Conservation (phyloP, 1,140 invertebrate genomes). For the Macrotrachela quadricornifera region DNA sequence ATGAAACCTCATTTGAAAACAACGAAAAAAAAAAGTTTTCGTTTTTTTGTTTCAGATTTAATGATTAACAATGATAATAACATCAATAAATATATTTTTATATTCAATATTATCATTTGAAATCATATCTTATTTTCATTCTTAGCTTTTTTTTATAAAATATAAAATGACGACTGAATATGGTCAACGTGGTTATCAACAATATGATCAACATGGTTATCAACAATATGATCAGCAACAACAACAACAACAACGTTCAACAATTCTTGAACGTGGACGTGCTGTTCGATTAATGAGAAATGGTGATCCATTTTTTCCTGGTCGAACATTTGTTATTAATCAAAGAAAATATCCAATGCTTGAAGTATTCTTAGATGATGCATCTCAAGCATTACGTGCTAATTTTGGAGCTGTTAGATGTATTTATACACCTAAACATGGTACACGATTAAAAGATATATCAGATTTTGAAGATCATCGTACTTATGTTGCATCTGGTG, state of each 20-base stretch:
- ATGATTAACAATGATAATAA: too few species aligned
- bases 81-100: too few species aligned
- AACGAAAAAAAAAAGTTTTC: too few species aligned
- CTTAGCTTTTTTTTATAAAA: too few species aligned
- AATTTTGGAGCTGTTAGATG: slow-evolving; percentile 5
- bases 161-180: too few species aligned
- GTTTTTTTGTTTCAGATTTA: too few species aligned
- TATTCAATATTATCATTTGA: too few species aligned
- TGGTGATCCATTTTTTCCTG: slow-evolving; percentile 4
- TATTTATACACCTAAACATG: slow-evolving; percentile 6
- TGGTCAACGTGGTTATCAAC: too few species aligned
- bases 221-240: too few species aligned
- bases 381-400: slow-evolving; percentile 3
- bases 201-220: too few species aligned
- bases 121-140: too few species aligned
- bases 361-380: slow-evolving; percentile 8
- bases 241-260: background rate
- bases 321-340: slow-evolving; percentile 7
- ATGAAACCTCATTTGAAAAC: too few species aligned
- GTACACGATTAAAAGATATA: background rate
- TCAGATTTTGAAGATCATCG: slow-evolving; percentile 6
- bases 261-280: slow-evolving; percentile 2
- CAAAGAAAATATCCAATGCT: slow-evolving; percentile 2
- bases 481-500: slow-evolving; percentile 6
- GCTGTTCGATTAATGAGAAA: slow-evolving; percentile 1